Base-by-base conservation (phyloP, 2,113 vertebrate genomes). In the Amphiprion ocellaris region DNA sequence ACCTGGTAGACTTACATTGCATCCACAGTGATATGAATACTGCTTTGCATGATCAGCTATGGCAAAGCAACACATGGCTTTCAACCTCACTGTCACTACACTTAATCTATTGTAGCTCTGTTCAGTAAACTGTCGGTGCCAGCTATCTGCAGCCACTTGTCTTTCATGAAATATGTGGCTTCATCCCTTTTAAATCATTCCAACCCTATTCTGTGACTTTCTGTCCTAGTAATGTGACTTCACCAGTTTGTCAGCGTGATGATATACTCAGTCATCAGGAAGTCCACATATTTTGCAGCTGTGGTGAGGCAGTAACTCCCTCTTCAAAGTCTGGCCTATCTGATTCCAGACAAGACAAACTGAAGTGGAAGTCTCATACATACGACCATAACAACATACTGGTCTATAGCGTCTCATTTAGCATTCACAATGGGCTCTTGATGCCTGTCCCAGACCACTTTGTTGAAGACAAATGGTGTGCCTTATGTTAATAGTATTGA, bases 401-500 rank as follows among this genome's bases (percentile, higher is more conserved):
- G 47, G 8, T 64, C 54, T 61, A 60, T 37, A 73, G 70, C 66
- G 53, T 74, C 46, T 26, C 74, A 65, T 79, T 81, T 19, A 65
- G 64, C 83, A 72, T 80, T 53, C 47, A 62, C 41, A 39, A 30
- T 21, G 54, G n/a, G 73, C 76, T 77, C 73, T n/a, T 41, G 74
- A 55, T 60, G 69, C 55, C 49, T 69, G 77, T 87, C 82, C 66
- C 77, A 74, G 82, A 87, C 68, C 88, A 90, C 86, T 89, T 79
- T 75, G 11, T 58, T 39, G 44, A 76, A 82, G 84, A 90, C 65
- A 39, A 68, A 90, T 79, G 68, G 24, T 11, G 44, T 53, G 23
- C 16, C 30, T 37, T 60, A 47, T 65, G 82, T 61, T 84, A 86
- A 89, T 73, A 76, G 72, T 58, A 82, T 78, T 72, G 88, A 84